A percentile compares a stretch with the other conserved stretches of the same genome.
phyloP scores from a whole-genome alignment of 1,140 invertebrate species.

The Formica selysi region DNA sequence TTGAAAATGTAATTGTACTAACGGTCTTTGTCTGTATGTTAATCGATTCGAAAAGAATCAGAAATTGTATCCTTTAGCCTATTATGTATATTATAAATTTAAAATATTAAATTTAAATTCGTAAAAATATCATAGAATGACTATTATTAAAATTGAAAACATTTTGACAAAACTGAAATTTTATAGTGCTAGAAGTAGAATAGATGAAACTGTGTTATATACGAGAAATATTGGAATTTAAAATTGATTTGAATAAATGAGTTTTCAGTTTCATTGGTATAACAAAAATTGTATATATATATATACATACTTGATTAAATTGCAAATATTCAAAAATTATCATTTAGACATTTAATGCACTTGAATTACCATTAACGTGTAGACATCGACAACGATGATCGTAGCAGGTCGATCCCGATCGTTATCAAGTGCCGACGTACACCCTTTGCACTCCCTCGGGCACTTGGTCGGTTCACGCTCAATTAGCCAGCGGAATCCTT shows the following conservation, averaged over 20 bases:
- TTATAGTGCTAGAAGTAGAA: not conserved
- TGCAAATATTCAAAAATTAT: slow-evolving; percentile 36
- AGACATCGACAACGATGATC: slow-evolving; percentile 22
- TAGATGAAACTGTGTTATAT: not conserved
- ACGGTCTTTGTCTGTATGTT: not conserved
- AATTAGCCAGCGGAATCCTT: slow-evolving; percentile 42
- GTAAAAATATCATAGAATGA: not conserved
- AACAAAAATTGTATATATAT: slow-evolving; percentile 1
- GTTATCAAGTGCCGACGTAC: slow-evolving; percentile 57
- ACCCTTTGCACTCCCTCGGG: slow-evolving; percentile 54
- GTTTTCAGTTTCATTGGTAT: slow-evolving; percentile 37
- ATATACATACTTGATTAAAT: slow-evolving; percentile 42
- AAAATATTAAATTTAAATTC: not conserved
- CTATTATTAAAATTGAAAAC: not conserved
- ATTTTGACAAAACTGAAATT: slow-evolving; percentile 5
- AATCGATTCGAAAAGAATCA: not conserved
- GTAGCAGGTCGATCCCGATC: slow-evolving; percentile 40
- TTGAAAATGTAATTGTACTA: not conserved
- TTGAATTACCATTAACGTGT: slow-evolving; percentile 19
- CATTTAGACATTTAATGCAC: not conserved
- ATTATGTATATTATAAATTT: slow-evolving; percentile 13
- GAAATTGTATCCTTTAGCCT: not conserved
- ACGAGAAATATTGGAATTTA: slow-evolving; percentile 30
- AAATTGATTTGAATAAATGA: slow-evolving; percentile 46
- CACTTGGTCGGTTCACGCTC: slow-evolving; percentile 60